Conservation (phyloP, 2,113 vertebrate genomes). For the Coracopsis vasa region DNA sequence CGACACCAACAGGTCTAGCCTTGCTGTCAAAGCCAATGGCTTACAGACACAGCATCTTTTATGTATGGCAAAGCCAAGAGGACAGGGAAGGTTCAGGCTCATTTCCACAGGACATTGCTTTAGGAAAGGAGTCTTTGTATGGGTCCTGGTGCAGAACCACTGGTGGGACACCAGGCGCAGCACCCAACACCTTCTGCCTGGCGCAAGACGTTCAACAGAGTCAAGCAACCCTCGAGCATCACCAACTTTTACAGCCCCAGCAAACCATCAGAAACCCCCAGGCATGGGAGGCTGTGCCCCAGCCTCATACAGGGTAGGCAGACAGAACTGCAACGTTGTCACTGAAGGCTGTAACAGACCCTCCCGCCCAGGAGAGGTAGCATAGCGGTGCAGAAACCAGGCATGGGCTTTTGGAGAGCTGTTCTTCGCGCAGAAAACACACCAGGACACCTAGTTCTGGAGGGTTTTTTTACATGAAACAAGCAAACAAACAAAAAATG, state of each 20-base stretch:
- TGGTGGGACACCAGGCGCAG: not conserved
- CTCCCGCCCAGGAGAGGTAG: not conserved
- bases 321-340: not conserved
- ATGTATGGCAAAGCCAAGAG: not conserved
- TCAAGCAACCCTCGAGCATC: not conserved
- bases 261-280: too few relatives aligned
- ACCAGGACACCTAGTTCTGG: not conserved
- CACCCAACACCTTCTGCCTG: not conserved
- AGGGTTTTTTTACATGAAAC: not conserved
- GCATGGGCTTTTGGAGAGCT: too few relatives aligned
- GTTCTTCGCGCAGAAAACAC: not conserved
- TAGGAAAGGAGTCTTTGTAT: not conserved
- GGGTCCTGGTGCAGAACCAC: not conserved
- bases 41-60: not conserved
- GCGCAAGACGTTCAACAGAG: not conserved
- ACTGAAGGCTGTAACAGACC: rapidly evolving
- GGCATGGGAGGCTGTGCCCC: not conserved
- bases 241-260: not conserved
- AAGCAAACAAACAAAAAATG: not conserved
- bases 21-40: not conserved
- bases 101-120: not conserved
- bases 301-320: not conserved
- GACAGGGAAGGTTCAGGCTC: not conserved
- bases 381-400: rapidly evolving
- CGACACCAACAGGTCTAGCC: not conserved